phyloP scores from a whole-genome alignment of 35 echinoderm and acorn worm species.

The Chiridota heheva region DNA sequence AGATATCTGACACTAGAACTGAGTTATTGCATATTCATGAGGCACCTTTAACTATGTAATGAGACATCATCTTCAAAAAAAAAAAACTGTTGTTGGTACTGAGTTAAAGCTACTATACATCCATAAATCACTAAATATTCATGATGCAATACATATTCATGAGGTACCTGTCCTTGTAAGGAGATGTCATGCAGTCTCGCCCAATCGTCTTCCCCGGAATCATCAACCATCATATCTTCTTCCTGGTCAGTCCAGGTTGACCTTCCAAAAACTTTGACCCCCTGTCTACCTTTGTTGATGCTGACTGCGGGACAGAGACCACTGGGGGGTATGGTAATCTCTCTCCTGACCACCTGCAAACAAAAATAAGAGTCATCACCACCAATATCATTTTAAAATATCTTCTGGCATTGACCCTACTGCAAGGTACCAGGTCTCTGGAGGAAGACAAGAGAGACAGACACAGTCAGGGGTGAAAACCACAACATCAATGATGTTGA shows the following conservation, averaged over 20 bases:
- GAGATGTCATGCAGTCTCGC: constrained; percentile 81
- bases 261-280: constrained; percentile 58
- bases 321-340: constrained; percentile 53
- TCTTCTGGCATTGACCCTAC: background rate
- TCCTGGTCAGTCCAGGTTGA: constrained; percentile 71
- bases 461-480: too few relatives aligned
- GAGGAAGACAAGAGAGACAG: background rate
- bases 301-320: constrained; percentile 76
- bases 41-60: too few relatives aligned
- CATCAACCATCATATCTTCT: constrained; percentile 93
- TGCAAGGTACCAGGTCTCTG: background rate
- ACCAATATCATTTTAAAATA: background rate
- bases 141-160: background rate
- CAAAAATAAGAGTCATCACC: background rate
- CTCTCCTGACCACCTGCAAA: constrained; percentile 51
- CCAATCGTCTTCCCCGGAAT: constrained; percentile 80
- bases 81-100: too few relatives aligned
- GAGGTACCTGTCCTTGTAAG: constrained; percentile 88
- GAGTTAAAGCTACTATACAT: too few relatives aligned
- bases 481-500: too few relatives aligned
- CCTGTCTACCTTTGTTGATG: constrained; percentile 60
- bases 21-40: too few relatives aligned
- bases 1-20: too few relatives aligned
- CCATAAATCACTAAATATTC: background rate
- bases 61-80: background rate